Evolutionary conservation across 2,113 vertebrate genomes (phyloP).

Genomic region (Corythaixoides concolor): DNA sequence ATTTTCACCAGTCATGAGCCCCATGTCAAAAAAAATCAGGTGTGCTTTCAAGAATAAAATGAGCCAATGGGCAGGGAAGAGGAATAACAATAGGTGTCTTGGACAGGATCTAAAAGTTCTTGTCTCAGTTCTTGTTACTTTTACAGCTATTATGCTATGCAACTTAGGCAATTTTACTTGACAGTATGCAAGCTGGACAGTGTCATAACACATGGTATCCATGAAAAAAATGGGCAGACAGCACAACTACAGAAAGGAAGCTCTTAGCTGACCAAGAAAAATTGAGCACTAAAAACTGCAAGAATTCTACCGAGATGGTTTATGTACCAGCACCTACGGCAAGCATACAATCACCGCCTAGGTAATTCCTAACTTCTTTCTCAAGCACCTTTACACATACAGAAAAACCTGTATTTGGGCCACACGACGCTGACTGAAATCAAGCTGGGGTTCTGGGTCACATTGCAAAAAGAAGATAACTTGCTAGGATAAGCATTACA

Average conservation of each 20-base stretch:
- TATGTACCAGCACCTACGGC: rapidly evolving
- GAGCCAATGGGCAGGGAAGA: too few species aligned
- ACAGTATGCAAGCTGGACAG: background rate
- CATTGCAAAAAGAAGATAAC: background rate
- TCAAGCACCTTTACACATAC: rapidly evolving
- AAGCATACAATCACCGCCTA: background rate
- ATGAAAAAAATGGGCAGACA: background rate
- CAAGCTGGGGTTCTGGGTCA: background rate
- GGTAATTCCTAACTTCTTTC: background rate
- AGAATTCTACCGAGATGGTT: background rate
- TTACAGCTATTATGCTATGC: background rate
- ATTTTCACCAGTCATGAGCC: background rate
- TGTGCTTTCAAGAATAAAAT: background rate
- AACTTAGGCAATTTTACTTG: background rate
- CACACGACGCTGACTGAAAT: rapidly evolving
- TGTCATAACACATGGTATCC: rapidly evolving
- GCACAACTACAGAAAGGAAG: background rate
- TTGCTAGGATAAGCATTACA: background rate
- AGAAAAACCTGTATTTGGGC: background rate
- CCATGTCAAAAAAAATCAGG: background rate
- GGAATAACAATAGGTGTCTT: background rate
- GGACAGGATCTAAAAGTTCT: background rate
- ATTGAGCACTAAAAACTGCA: rapidly evolving
- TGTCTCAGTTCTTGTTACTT: background rate
- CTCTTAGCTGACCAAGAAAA: background rate